Evolutionary conservation across 2,113 vertebrate genomes (phyloP).

Genomic region (Amphilophus citrinellus): DNA sequence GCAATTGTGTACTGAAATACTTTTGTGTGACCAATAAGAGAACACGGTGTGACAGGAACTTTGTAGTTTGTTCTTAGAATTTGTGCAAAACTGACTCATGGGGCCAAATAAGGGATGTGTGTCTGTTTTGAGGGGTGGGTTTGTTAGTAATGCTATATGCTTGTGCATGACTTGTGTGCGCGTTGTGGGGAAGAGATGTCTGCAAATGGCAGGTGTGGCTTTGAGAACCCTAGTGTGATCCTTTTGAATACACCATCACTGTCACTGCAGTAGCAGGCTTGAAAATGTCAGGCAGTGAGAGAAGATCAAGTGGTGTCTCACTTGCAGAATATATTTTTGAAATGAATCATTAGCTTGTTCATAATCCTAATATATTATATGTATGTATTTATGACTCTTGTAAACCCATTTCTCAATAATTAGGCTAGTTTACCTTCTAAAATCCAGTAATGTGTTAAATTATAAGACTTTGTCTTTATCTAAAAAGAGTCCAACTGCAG

Average conservation of each 20-base stretch:
- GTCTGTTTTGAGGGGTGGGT: conserved; percentile 17
- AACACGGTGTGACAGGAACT: conserved; percentile 53
- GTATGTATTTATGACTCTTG: background rate
- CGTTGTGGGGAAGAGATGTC: conserved; percentile 50
- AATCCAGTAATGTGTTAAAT: background rate
- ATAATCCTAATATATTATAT: background rate
- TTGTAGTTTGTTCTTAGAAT: conserved; percentile 61
- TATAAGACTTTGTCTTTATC: background rate
- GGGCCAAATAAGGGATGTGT: conserved; percentile 31
- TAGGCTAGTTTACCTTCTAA: background rate
- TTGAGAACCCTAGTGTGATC: conserved; percentile 39
- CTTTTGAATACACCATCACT: conserved; percentile 19
- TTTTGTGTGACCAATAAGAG: conserved; percentile 6
- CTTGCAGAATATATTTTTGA: background rate
- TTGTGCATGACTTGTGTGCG: conserved; percentile 57
- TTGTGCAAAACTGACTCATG: conserved; percentile 48
- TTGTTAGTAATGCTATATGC: conserved; percentile 38
- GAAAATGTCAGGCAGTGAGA: conserved; percentile 5
- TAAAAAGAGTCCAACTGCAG: background rate
- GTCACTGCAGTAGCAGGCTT: background rate
- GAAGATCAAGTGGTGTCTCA: background rate
- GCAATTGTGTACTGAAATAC: background rate
- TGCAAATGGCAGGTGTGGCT: conserved; percentile 60
- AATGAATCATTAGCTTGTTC: background rate
- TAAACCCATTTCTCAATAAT: background rate